phyloP scores from a whole-genome alignment of 2,888 invertebrate species.

The Psylliodes chrysocephalus region DNA sequence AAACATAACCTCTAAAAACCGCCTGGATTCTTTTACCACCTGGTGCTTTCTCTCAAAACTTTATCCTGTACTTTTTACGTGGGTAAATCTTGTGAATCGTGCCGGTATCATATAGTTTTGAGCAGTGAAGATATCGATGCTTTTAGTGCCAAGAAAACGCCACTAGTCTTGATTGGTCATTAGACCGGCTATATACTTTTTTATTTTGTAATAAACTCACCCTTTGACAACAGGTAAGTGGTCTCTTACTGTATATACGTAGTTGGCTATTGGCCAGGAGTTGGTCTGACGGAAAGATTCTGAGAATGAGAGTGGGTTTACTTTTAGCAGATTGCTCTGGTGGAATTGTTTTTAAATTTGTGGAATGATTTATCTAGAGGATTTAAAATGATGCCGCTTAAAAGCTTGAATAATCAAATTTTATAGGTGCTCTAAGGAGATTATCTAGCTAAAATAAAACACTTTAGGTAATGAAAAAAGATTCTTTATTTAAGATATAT shows the following conservation, averaged over 20 bases:
- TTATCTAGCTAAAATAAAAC: no score
- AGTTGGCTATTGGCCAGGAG: constrained; percentile 17
- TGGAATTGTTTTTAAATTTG: constrained; percentile 15
- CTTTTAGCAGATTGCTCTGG: constrained; percentile 10
- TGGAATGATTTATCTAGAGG: constrained; percentile 11
- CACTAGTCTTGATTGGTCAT: constrained; percentile 51
- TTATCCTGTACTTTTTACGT: constrained; percentile 9
- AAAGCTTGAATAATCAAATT: no score
- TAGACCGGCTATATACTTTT: constrained; percentile 36
- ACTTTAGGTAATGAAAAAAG: no score
- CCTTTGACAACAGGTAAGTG: constrained; percentile 59
- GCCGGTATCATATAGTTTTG: background rate
- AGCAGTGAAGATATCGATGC: constrained; percentile 23
- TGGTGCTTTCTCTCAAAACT: constrained; percentile 18
- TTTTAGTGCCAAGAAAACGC: constrained; percentile 50
- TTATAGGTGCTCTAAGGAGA: no score
- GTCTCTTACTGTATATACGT: constrained; percentile 6
- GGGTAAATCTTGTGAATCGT: constrained; percentile 7
- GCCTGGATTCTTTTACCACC: background rate
- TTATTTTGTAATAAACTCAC: constrained; percentile 41
- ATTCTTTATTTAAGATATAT: no score
- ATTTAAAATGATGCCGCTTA: no score
- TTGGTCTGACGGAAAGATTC: constrained; percentile 16
- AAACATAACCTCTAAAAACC: constrained; percentile 15
- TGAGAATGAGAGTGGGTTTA: constrained; percentile 16